A percentile compares a stretch with the other conserved stretches of the same genome.
phyloP scores from a whole-genome alignment of 2,113 vertebrate species.

The Thamnaconus septentrionalis region DNA sequence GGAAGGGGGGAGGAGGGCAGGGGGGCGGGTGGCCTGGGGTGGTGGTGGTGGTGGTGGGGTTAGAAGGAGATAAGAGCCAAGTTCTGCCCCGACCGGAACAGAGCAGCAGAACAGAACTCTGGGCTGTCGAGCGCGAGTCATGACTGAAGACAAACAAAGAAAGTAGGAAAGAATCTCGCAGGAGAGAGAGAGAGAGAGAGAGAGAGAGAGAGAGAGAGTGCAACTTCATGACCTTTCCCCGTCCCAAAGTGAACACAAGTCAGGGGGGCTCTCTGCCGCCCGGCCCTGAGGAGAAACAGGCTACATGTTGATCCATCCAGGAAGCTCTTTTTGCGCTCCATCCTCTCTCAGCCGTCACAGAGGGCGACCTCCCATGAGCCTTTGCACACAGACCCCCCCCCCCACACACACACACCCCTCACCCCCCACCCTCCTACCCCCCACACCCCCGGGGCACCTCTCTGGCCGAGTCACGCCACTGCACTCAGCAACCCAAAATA shows the following conservation, averaged over 20 bases:
- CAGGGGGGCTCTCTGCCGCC: background rate
- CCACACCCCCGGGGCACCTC: constrained; percentile 59
- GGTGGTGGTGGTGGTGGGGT: too few species aligned
- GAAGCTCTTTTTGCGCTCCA: constrained; percentile 45
- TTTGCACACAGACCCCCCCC: constrained; percentile 67
- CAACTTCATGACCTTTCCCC: constrained; percentile 45
- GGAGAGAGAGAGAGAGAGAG: background rate
- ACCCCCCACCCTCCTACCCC: too few species aligned
- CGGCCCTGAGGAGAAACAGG: constrained; percentile 2
- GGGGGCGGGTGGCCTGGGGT: too few species aligned
- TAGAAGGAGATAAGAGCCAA: background rate
- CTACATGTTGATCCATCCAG: constrained; percentile 36
- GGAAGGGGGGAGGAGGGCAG: background rate
- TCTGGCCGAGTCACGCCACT: constrained; percentile 62
- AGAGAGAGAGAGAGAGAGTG: constrained; percentile 23
- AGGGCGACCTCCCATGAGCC: constrained; percentile 72
- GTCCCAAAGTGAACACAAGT: constrained; percentile 17
- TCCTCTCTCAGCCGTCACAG: constrained; percentile 46
- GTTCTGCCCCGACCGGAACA: constrained; percentile 39
- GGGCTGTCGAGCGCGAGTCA: too few species aligned
- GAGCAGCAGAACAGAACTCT: constrained; percentile 18
- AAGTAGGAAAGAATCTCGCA: constrained; percentile 28
- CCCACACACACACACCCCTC: constrained; percentile 67
- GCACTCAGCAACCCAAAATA: constrained; percentile 45
- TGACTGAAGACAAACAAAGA: constrained; percentile 23